Conservation (phyloP, 2,888 invertebrate genomes). For the Lobophora halterata region DNA sequence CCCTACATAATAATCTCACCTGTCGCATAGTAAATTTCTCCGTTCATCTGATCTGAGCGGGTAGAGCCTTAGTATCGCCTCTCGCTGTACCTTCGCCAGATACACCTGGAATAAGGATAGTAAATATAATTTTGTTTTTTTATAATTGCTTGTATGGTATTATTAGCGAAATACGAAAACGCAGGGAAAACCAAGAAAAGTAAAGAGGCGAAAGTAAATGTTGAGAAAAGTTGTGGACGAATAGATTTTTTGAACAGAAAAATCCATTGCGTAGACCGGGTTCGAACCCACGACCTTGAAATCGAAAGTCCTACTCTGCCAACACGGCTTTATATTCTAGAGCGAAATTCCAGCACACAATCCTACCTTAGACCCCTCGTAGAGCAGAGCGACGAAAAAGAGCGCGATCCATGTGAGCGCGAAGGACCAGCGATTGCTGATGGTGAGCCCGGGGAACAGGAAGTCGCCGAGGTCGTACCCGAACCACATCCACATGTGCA, state of each 20-base stretch:
- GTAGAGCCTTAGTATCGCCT: slow-evolving; percentile 56
- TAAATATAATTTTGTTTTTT: not conserved
- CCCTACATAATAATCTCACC: slow-evolving; percentile 43
- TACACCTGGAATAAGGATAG: slow-evolving; percentile 58
- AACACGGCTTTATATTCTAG: too few species aligned
- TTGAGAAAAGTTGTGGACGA: too few species aligned
- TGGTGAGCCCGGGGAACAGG: slow-evolving; percentile 82
- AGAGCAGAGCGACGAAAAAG: slow-evolving; percentile 80
- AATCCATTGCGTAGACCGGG: too few species aligned
- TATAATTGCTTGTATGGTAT: too few species aligned
- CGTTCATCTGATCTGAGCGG: slow-evolving; percentile 67
- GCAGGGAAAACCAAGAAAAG: too few species aligned
- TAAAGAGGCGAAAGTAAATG: too few species aligned
- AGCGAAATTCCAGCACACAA: too few species aligned
- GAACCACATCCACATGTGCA: slow-evolving; percentile 86
- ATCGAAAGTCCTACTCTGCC: too few species aligned
- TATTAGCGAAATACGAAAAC: too few species aligned
- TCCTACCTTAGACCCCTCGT: slow-evolving; percentile 80
- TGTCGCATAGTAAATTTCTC: slow-evolving; percentile 62
- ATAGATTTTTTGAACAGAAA: too few species aligned
- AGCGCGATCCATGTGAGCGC: slow-evolving; percentile 81
- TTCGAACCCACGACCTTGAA: too few species aligned
- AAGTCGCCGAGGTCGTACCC: slow-evolving; percentile 82
- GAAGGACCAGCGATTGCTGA: slow-evolving; percentile 76
- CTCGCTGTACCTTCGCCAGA: slow-evolving; percentile 62